Conservation (phyloP, 2,113 vertebrate genomes). For the Microtus ochrogaster region DNA sequence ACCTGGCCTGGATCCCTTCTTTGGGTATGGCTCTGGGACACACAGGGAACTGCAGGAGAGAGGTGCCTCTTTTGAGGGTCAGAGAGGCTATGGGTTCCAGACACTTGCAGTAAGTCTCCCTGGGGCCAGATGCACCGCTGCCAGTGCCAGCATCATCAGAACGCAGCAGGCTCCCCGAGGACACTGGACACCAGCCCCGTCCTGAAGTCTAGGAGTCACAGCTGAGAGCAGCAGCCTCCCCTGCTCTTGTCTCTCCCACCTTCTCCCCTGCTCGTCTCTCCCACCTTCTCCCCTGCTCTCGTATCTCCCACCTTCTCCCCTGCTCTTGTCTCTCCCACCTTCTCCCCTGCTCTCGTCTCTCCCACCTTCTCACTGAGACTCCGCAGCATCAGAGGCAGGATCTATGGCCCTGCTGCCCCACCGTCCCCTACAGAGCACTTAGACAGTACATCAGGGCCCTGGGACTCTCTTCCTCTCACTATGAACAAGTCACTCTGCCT, state of each 20-base stretch:
- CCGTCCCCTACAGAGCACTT: fast-evolving
- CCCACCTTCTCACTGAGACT: not conserved
- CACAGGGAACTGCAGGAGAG: not conserved
- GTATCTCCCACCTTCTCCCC: not conserved
- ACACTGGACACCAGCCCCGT: not conserved
- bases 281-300: fast-evolving
- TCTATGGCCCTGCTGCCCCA: not conserved
- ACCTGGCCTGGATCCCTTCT: not conserved
- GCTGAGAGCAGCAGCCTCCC: not conserved
- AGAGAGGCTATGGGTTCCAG: not conserved
- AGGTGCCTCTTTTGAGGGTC: not conserved
- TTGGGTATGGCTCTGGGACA: not conserved
- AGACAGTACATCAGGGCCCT: not conserved
- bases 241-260: not conserved
- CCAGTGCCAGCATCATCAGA: not conserved
- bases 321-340: not conserved
- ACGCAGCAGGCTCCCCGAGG: no score
- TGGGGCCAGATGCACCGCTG: not conserved
- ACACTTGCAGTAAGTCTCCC: no score
- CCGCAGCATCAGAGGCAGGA: fast-evolving
- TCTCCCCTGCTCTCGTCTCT: not conserved
- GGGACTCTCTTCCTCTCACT: not conserved
- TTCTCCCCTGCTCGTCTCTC: no score
- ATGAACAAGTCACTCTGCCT: not conserved
- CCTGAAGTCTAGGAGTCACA: not conserved